Evolutionary conservation across 2,113 vertebrate genomes (phyloP).

Genomic region (Trogon melanurus): DNA sequence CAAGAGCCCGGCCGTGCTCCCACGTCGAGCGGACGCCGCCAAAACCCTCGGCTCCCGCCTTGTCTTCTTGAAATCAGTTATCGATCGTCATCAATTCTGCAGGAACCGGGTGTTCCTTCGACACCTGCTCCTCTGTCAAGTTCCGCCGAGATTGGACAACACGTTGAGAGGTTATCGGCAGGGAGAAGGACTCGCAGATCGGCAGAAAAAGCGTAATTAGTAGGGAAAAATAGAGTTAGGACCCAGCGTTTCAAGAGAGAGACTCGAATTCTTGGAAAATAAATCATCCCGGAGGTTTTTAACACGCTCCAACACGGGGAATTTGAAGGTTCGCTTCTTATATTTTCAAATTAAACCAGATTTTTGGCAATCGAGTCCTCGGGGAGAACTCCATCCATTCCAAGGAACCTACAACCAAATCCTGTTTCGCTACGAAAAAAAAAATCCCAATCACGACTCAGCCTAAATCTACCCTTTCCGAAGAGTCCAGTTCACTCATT

Average conservation of each 20-base stretch:
- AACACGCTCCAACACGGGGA: fast-evolving
- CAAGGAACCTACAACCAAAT: not conserved
- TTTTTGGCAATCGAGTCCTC: not conserved
- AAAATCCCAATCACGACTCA: no score
- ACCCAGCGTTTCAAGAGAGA: not conserved
- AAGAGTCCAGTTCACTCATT: not conserved
- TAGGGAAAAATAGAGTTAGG: not conserved
- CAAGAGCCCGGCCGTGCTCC: no score
- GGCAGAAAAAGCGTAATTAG: no score
- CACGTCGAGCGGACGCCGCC: fast-evolving
- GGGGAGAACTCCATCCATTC: not conserved
- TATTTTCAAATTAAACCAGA: not conserved
- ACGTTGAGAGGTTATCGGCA: not conserved
- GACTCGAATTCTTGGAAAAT: no score
- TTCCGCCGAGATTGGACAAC: not conserved
- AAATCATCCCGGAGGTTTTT: not conserved
- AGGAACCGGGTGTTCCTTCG: not conserved
- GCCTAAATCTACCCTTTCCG: not conserved
- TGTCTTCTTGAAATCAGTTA: not conserved
- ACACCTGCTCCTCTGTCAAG: not conserved
- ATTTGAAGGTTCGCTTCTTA: not conserved
- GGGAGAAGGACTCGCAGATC: not conserved
- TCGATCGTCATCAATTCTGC: no score
- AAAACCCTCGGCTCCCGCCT: fast-evolving
- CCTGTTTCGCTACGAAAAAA: no score